Evolutionary conservation across 2,888 invertebrate genomes (phyloP).

Genomic region (Lasioglossum oenotherae): DNA sequence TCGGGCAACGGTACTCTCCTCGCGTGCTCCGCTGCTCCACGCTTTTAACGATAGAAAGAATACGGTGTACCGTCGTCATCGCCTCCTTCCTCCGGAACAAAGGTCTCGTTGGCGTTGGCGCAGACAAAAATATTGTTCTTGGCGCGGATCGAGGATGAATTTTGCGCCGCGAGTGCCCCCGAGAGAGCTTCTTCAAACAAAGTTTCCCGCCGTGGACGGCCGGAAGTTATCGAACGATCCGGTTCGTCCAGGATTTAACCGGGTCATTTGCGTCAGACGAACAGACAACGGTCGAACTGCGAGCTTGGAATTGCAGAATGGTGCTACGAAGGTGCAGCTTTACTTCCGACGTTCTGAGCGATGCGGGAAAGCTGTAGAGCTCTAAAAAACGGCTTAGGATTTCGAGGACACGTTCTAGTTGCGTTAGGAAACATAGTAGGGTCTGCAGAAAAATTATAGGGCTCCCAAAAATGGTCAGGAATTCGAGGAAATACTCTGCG

Average conservation of each 20-base stretch:
- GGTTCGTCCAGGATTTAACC: not conserved
- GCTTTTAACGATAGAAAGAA: not conserved
- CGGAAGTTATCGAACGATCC: constrained; percentile 40
- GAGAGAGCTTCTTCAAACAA: constrained; percentile 13
- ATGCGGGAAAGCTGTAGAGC: not conserved
- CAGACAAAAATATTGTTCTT: not conserved
- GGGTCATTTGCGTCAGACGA: not conserved
- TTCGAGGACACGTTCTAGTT: not conserved
- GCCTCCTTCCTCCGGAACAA: not conserved
- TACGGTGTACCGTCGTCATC: not conserved
- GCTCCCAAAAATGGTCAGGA: not conserved
- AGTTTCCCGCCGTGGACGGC: constrained; percentile 14
- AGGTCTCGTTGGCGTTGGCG: not conserved
- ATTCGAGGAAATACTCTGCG: not conserved
- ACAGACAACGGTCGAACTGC: not conserved
- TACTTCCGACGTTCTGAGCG: not conserved
- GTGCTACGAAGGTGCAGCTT: not conserved
- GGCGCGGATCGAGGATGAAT: not conserved
- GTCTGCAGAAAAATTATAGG: not conserved
- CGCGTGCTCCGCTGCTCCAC: not conserved
- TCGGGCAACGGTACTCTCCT: not conserved
- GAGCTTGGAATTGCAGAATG: not conserved
- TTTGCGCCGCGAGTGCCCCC: constrained; percentile 1
- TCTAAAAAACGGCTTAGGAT: not conserved
- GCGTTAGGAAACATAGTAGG: not conserved